phyloP scores from a whole-genome alignment of 2,797 vertebrate genomes.

The Thamnophis elegans region DNA sequence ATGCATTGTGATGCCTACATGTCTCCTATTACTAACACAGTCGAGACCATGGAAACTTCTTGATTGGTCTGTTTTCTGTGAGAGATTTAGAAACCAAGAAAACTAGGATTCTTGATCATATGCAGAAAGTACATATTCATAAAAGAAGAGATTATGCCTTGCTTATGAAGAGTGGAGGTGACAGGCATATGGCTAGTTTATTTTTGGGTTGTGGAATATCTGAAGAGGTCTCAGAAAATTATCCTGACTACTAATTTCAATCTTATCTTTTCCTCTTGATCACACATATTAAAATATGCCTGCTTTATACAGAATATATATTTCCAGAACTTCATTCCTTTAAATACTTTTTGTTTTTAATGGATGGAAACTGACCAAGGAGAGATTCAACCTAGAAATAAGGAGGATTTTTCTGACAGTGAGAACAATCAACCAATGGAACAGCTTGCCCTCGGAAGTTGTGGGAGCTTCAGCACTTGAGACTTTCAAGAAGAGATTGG shows the following conservation, averaged over 20 bases:
- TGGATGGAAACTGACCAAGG: too few relatives aligned
- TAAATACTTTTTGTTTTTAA: not conserved
- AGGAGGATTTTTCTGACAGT: too few relatives aligned
- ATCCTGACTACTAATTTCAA: not conserved
- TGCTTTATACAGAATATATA: not conserved
- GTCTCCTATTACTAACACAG: not conserved
- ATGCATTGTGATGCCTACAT: not conserved
- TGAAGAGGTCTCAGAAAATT: not conserved
- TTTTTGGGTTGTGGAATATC: not conserved
- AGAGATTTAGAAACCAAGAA: not conserved
- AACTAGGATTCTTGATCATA: not conserved
- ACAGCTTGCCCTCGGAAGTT: too few relatives aligned
- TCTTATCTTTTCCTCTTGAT: not conserved
- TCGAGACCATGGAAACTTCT: not conserved
- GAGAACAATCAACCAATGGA: too few relatives aligned
- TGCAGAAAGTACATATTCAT: not conserved
- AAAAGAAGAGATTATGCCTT: not conserved
- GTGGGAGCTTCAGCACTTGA: too few relatives aligned
- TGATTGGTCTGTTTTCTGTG: not conserved
- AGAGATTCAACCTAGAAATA: too few relatives aligned
- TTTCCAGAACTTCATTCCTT: conserved; percentile 2
- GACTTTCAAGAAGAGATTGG: too few relatives aligned
- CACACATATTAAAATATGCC: not conserved
- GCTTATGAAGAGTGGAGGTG: not conserved
- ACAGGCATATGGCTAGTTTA: not conserved